Conservation (phyloP, 1,140 invertebrate species). For the Hycleus cichorii region DNA sequence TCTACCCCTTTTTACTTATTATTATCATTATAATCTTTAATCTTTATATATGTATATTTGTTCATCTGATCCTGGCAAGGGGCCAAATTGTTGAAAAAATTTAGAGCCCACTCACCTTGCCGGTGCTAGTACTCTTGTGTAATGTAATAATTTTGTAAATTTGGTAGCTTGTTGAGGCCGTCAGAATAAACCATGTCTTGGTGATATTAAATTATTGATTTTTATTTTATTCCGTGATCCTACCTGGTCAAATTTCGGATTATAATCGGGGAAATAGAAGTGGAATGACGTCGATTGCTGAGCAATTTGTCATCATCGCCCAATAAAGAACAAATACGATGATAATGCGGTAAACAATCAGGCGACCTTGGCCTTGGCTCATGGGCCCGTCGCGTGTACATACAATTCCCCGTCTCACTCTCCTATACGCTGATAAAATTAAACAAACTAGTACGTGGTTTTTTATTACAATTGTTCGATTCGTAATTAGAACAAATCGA, state of each 20-base stretch:
- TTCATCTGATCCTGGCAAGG: conserved; percentile 5
- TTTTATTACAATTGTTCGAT: not conserved
- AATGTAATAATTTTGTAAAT: conserved; percentile 31
- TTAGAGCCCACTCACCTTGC: no score
- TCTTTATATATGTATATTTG: not conserved
- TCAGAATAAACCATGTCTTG: conserved; percentile 63
- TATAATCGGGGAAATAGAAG: not conserved
- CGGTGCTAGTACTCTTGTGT: no score
- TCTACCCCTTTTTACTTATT: not conserved
- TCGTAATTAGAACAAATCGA: conserved; percentile 10
- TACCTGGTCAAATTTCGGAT: not conserved
- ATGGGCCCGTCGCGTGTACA: conserved; percentile 15
- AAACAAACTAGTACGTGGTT: not conserved
- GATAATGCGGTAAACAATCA: conserved; percentile 18
- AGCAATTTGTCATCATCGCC: conserved; percentile 14
- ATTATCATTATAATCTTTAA: conserved; percentile 15
- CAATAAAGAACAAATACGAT: conserved; percentile 16
- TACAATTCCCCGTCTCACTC: not conserved
- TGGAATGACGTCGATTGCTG: conserved; percentile 5
- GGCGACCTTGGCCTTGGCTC: conserved; percentile 18
- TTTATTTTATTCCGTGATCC: conserved; percentile 16
- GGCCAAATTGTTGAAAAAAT: not conserved
- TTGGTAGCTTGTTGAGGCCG: conserved; percentile 57
- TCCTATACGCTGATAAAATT: not conserved
- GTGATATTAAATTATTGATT: conserved; percentile 43